Base-by-base conservation (phyloP, 2,888 invertebrate genomes). In the Dorcus hopei region DNA sequence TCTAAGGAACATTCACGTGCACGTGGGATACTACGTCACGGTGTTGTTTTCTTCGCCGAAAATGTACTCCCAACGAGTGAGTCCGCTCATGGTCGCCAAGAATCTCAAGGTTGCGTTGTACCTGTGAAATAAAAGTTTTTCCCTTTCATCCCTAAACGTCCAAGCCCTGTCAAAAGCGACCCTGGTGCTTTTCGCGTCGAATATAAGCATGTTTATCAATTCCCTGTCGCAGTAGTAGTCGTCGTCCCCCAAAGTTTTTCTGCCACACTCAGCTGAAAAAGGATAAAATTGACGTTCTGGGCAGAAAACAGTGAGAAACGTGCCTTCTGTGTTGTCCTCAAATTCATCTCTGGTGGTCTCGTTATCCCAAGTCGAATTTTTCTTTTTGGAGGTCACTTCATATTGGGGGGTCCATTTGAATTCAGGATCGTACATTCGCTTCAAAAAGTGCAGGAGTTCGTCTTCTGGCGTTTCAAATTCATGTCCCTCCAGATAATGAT, bases 201-300 rank as follows among this genome's bases (percentile, higher is more conserved):
- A 95, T 6, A 95, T 89, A 33, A 95, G 77, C 61, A 93, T 83
- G 68, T 94, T 89, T 47, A 95, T 87, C 42, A 95, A 79, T 68
- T 95, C 92, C 71, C 88, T 87, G 72, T 94, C 90, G 75, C 92
- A 93, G 66, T 91, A 92, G 73, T 92, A 92, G 65, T 87, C 90
- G 62, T 91, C 85, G 66, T 84, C 84, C 0, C 81, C 82, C 0
- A 88, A 77, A 0, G 83, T 83, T 52, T 84, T 83, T 2, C 86
- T 83, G 1, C 86, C 85, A 68, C 90, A 49, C 66, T 88, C 84
- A 5, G 82, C 89, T 89, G 69, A 49, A 79, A 76, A 39, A 53
- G 14, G 52, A 53, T 42, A 7, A 33, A 16, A 6, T 45, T 45
- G 42, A 42, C 0, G 42, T 6, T 33, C 6, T 6, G 6, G 6